These are phyloP conservation scores for Ceyx melanurus DNA, from an alignment of 2,113 vertebrate species.

Conservation along the genomic window DNA sequence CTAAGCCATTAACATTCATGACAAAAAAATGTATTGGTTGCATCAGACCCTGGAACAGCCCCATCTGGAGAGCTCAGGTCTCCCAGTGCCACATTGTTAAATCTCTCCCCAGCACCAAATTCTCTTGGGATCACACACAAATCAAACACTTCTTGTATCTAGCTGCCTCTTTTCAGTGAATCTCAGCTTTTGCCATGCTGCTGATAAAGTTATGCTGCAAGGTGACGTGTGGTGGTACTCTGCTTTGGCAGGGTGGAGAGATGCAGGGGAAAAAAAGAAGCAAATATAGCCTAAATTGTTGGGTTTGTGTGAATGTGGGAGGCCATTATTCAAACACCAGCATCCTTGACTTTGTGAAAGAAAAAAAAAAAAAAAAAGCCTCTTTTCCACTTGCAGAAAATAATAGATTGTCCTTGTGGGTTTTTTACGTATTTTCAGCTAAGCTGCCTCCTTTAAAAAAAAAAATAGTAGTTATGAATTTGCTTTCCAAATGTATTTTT, in stretches of 20 bases:
- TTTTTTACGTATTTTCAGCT: slow-evolving; percentile 46
- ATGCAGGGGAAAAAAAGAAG: neutral
- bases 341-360: neutral
- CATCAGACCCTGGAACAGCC: neutral
- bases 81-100: fast-evolving
- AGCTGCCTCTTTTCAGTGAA: neutral
- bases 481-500: slow-evolving; percentile 66
- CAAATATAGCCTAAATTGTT: slow-evolving; percentile 17
- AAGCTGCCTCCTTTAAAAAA: slow-evolving; percentile 38
- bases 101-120: neutral
- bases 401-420: slow-evolving; percentile 50
- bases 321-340: slow-evolving; percentile 60
- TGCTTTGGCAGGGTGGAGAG: neutral
- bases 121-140: slow-evolving; percentile 6
- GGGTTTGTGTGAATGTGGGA: slow-evolving; percentile 11
- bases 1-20: neutral
- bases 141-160: neutral
- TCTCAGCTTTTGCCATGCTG: neutral
- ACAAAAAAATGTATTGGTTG: neutral
- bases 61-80: neutral
- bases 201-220: neutral
- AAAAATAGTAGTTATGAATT: slow-evolving; percentile 56
- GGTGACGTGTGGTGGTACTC: neutral
- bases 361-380: neutral
- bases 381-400: slow-evolving; percentile 7